Percentiles rank a stretch among this genome's conserved stretches.
These are phyloP conservation scores for Xylota segnis DNA, from an alignment of 2,888 invertebrate genomes.

Conservation along the genomic window DNA sequence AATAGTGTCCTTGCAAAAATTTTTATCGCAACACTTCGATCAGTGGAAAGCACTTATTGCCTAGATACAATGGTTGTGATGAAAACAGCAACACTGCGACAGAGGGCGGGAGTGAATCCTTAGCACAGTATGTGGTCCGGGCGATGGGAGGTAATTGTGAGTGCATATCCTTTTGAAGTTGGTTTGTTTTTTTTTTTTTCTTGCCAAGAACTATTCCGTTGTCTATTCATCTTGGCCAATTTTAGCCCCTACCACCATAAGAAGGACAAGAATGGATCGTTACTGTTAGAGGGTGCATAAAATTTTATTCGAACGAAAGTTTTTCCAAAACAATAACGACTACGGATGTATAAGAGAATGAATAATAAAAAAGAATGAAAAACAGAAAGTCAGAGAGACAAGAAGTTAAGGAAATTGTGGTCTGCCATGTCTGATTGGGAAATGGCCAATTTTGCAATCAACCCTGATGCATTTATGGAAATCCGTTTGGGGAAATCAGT, in stretches of 20 bases:
- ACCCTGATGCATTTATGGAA: slow-evolving; percentile 74
- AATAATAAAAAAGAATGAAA: slow-evolving; percentile 8
- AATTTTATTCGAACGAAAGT: slow-evolving; percentile 70
- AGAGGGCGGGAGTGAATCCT: not conserved
- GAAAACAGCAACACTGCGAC: slow-evolving; percentile 45
- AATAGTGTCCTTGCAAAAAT: slow-evolving; percentile 46
- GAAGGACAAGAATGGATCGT: slow-evolving; percentile 23
- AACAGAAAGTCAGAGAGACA: slow-evolving; percentile 26
- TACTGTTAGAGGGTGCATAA: slow-evolving; percentile 58
- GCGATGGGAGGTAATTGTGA: slow-evolving; percentile 12
- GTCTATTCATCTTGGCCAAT: slow-evolving; percentile 47
- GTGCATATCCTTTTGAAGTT: slow-evolving; percentile 51
- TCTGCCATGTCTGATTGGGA: slow-evolving; percentile 75
- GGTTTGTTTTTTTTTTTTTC: slow-evolving; percentile 4
- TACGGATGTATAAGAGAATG: slow-evolving; percentile 12
- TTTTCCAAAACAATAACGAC: slow-evolving; percentile 48
- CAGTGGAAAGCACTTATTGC: slow-evolving; percentile 66
- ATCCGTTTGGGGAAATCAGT: slow-evolving; percentile 71
- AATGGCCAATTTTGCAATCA: slow-evolving; percentile 76
- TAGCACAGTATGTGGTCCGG: not conserved
- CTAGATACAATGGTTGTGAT: slow-evolving; percentile 52
- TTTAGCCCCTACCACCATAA: slow-evolving; percentile 6
- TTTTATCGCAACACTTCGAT: slow-evolving; percentile 71
- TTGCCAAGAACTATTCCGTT: slow-evolving; percentile 32
- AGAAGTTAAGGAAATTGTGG: slow-evolving; percentile 72